Evolutionary conservation across 2,888 invertebrate genomes (phyloP).

Genomic region (Cantharis rufa): DNA sequence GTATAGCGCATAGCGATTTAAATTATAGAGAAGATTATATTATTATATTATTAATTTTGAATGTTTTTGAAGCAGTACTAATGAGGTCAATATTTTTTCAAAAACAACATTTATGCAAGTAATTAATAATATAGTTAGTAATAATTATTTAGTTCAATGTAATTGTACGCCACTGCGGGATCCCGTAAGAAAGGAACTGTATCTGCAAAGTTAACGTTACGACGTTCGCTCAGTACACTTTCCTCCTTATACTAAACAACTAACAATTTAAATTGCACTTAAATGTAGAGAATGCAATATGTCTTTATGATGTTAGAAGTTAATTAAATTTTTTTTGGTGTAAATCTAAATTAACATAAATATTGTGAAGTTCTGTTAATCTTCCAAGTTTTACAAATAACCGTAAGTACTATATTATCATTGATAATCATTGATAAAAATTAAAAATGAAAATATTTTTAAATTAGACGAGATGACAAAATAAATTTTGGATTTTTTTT

Average conservation of each 20-base stretch:
- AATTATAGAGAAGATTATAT: background rate
- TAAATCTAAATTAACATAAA: background rate
- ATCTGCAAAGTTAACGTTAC: conserved; percentile 45
- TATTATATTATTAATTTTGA: background rate
- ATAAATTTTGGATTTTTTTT: no score
- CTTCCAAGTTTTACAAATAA: background rate
- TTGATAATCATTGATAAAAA: background rate
- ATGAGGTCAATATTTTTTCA: background rate
- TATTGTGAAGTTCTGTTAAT: background rate
- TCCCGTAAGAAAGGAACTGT: conserved; percentile 48
- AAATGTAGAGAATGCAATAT: background rate
- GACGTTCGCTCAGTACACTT: conserved; percentile 21
- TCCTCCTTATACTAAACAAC: conserved; percentile 14
- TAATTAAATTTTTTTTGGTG: background rate
- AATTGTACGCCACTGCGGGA: conserved; percentile 42
- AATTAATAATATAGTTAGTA: conserved; percentile 3
- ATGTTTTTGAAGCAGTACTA: background rate
- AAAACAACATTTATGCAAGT: background rate
- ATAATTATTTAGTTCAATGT: conserved; percentile 14
- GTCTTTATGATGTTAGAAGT: background rate
- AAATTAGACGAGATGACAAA: no score
- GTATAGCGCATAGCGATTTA: background rate
- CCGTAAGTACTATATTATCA: background rate
- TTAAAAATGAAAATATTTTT: no score
- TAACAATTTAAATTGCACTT: background rate